Base-by-base conservation (phyloP, 64 coral and sea anemone species). In the Dendronephthya gigantea region DNA sequence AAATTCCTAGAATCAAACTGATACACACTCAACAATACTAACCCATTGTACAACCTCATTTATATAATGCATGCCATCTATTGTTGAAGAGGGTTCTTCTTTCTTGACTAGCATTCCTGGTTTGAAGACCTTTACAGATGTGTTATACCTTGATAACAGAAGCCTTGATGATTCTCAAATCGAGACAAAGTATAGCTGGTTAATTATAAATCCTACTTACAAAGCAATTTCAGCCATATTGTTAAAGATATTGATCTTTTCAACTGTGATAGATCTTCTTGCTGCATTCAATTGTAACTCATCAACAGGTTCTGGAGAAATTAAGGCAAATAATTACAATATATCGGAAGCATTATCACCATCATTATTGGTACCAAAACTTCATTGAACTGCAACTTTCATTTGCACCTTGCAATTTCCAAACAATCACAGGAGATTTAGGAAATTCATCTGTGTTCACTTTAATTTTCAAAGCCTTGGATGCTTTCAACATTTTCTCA, bases 71-170 rank as follows among this genome's bases (percentile, higher is more conserved):
- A 79, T 17, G 36, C 72, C 72, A 79, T 79, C 72, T 36, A 9
- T 17, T 30, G 72, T 79, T 36, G 72, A 79, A 3, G 72, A 79
- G 10, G 15, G 36, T 35, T 34, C 72, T 16, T 33, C 31, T 4
- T 79, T 79, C 16, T 79, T 79, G 15, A 79, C 72, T 39, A 79
- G 22, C 72, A 79, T 79, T 9, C 72, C 72, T 33, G 72, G 72
- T 19, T 39, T 79, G 36, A 79, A 79, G 4, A 79, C 17, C 22
- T 79, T 79, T 79, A 79, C 22, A 36, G 72, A 79, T 34, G 72
- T 79, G 72, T 79, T 79, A 34, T 79, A 79, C 22, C 72, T 79
- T 17, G 4, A 39, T 10, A 36, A 79, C 29, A 29, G 1, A 29
- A 34, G 29, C n/a, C n/a, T n/a, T n/a, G n/a, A n/a, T n/a, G n/a